These are phyloP conservation scores for Thumatha senex DNA, from an alignment of 2,888 invertebrate species.

Conservation along the genomic window DNA sequence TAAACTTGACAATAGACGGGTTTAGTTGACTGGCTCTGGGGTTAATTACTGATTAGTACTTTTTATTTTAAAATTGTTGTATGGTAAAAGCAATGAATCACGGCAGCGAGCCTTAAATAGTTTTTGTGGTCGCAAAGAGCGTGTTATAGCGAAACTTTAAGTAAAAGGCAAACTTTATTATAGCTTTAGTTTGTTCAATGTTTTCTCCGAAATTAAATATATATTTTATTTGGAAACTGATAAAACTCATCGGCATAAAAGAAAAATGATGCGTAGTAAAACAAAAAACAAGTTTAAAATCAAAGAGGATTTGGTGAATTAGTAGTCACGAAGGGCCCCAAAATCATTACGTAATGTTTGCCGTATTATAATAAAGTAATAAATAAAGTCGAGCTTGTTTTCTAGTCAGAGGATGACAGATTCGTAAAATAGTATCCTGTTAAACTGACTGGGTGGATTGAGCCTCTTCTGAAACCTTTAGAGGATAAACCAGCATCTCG, in stretches of 20 bases:
- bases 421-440: too few species aligned
- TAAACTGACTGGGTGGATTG: too few species aligned
- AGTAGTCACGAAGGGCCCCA: too few species aligned
- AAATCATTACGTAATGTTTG: too few species aligned
- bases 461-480: too few species aligned
- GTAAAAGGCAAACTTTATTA: constrained; percentile 37
- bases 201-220: constrained; percentile 37
- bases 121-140: constrained; percentile 9
- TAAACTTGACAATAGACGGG: constrained; percentile 47
- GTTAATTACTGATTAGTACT: constrained; percentile 60
- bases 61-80: constrained; percentile 36
- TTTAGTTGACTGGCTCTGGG: constrained; percentile 49
- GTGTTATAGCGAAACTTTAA: constrained; percentile 13
- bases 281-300: constrained; percentile 10
- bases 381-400: too few species aligned
- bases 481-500: too few species aligned
- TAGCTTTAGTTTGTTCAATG: constrained; percentile 39
- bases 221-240: constrained; percentile 37
- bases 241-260: constrained; percentile 36
- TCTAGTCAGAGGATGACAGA: too few species aligned
- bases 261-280: constrained; percentile 20
- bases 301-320: constrained; percentile 15
- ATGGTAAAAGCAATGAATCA: constrained; percentile 52
- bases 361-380: too few species aligned
- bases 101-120: constrained; percentile 16